phyloP scores from a whole-genome alignment of 2,113 vertebrate genomes.

The Bubo bubo region DNA sequence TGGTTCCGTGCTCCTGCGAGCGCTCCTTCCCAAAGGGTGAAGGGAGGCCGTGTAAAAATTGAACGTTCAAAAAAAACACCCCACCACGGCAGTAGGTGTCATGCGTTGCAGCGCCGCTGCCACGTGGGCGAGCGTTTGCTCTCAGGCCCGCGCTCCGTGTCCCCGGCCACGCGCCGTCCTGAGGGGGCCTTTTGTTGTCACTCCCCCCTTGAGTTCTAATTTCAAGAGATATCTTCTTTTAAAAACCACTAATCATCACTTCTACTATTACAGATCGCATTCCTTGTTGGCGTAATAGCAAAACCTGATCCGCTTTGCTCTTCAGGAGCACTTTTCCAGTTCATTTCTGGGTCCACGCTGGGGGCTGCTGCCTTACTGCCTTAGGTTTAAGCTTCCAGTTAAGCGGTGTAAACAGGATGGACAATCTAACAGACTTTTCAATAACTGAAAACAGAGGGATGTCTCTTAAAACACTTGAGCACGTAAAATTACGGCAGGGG shows the following conservation, averaged over 20 bases:
- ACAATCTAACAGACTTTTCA: no score
- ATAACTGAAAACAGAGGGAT: no score
- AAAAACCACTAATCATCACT: not conserved
- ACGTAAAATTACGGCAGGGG: no score
- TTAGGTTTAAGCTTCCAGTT: not conserved
- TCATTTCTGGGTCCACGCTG: not conserved
- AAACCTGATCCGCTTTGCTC: not conserved
- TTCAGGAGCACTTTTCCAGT: not conserved
- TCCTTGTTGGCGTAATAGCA: not conserved
- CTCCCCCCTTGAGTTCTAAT: not conserved
- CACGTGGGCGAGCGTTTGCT: not conserved
- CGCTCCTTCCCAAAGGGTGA: fast-evolving
- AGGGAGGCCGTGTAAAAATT: fast-evolving
- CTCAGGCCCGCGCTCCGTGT: fast-evolving
- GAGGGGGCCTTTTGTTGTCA: not conserved
- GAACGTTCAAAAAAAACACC: fast-evolving
- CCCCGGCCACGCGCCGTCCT: not conserved
- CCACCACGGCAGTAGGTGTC: not conserved
- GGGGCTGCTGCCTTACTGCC: not conserved
- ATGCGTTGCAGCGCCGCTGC: fast-evolving
- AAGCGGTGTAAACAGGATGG: no score
- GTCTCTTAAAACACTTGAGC: no score
- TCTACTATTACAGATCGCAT: constrained; percentile 36
- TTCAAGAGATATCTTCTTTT: not conserved
- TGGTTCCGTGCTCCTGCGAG: fast-evolving